Percentiles rank a stretch among this genome's conserved stretches.
These are phyloP conservation scores for Pagetopsis macropterus DNA, from an alignment of 2,797 vertebrate genomes.

Conservation along the genomic window DNA sequence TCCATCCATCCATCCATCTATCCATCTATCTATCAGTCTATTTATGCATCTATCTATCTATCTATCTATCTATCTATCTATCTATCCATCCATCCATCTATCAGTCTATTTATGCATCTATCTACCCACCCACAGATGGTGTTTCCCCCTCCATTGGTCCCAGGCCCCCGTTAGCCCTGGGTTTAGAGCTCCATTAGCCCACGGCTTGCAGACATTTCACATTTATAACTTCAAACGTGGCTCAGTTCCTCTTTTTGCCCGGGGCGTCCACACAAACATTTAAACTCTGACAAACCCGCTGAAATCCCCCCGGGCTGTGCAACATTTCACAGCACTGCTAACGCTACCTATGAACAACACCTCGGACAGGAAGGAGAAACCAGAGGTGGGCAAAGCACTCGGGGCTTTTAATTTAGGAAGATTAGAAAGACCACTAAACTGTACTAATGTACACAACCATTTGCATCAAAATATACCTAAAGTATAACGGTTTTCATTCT, in stretches of 20 bases:
- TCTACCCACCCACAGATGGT: constrained; percentile 20
- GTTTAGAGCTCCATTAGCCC: constrained; percentile 61
- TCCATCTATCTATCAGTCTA: too few species aligned
- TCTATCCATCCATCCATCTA: too few species aligned
- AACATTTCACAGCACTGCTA: constrained; percentile 44
- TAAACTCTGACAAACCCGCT: constrained; percentile 44
- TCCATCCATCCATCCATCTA: too few species aligned
- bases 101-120: too few species aligned
- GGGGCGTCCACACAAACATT: constrained; percentile 45
- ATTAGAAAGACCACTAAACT: too few species aligned
- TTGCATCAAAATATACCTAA: too few species aligned
- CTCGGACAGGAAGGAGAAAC: constrained; percentile 3
- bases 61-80: too few species aligned
- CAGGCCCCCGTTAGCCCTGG: constrained; percentile 44
- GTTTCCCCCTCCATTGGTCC: constrained; percentile 37
- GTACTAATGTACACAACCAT: too few species aligned
- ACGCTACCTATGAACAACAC: constrained; percentile 30
- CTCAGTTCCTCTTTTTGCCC: constrained; percentile 41
- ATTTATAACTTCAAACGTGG: constrained; percentile 58
- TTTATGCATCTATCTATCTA: too few species aligned
- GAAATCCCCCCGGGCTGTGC: constrained; percentile 21
- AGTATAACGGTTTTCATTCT: too few species aligned
- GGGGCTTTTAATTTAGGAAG: too few species aligned
- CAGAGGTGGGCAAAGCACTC: too few species aligned
- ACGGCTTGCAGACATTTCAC: constrained; percentile 56